These are phyloP conservation scores for Amphipyra berbera DNA, from an alignment of 2,888 invertebrate species.

Conservation along the genomic window DNA sequence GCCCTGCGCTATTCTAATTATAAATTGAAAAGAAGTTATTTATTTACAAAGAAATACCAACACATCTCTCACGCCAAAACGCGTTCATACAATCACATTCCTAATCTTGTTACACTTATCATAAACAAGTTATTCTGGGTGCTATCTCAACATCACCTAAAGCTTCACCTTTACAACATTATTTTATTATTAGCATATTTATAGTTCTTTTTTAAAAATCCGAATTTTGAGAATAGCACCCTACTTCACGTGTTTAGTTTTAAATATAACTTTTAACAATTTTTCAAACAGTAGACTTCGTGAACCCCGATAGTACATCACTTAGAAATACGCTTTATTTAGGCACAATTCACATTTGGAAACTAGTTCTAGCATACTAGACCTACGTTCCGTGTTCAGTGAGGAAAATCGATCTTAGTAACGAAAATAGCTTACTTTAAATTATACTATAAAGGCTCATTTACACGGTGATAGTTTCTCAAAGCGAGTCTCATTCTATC, in stretches of 20 bases:
- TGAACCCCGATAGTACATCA: constrained; percentile 63
- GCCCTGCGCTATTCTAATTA: constrained; percentile 3
- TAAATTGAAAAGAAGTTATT: constrained; percentile 12
- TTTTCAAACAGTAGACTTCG: constrained; percentile 55
- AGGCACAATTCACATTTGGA: constrained; percentile 87
- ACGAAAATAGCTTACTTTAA: background rate
- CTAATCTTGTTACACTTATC: constrained; percentile 52
- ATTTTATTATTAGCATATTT: constrained; percentile 28
- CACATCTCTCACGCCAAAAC: constrained; percentile 7
- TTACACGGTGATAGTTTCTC: too few relatives aligned
- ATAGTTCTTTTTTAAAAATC: constrained; percentile 21
- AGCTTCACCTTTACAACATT: constrained; percentile 23
- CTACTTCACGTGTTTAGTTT: constrained; percentile 48
- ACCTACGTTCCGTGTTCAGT: constrained; percentile 71
- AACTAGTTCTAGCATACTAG: constrained; percentile 86
- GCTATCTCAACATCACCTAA: constrained; percentile 42
- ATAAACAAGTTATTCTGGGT: constrained; percentile 47
- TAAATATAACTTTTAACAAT: constrained; percentile 51
- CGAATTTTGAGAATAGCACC: constrained; percentile 55
- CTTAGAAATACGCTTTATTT: constrained; percentile 75
- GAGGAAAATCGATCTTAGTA: constrained; percentile 53
- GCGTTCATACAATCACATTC: constrained; percentile 54
- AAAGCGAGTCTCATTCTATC: too few relatives aligned
- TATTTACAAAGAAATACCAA: constrained; percentile 40
- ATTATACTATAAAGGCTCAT: too few relatives aligned